Evolutionary conservation across 2,888 invertebrate species (phyloP), one percentile per base, ranked within the genome.

Genomic region (Petrolisthes manimaculis): DNA sequence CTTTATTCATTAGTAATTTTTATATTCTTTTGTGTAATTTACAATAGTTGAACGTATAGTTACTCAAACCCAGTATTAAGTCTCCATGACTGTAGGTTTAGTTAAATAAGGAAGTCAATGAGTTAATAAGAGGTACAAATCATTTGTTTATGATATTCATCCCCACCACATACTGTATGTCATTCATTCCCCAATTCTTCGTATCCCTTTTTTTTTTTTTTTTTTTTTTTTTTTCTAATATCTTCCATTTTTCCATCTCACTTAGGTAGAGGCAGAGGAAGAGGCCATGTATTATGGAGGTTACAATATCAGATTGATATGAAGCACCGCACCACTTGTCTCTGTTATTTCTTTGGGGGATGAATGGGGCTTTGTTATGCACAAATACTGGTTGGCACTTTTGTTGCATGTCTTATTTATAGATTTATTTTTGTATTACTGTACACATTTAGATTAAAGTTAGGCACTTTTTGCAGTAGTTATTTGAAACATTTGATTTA

Each of bases 231-330:
- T 71, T 71, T 71, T 8, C 8, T 71, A 18, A n/a, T n/a, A 71
- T 71, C 21, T 71, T n/a, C 71, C 14, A n/a, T 79, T 53, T 53
- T 80, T 21, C 67, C 54, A 74, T 75, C 82, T 75, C 77, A 74
- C 69, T 37, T 86, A 90, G 90, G 88, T 83, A 54, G 90, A 90
- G 82, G 90, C 88, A 74, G 88, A 88, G 83, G 88, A 90, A 75
- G 84, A 88, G 78, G 90, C 90, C 74, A 71, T 86, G 80, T 90
- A 90, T 86, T 90, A 90, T 86, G 90, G 86, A 75, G 90, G 90
- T 69, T 88, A 86, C 86, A 86, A 86, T 86, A 86, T 86, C 75
- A 75, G 81, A 86, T 56, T 86, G 86, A 69, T 86, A 56, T 86
- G 81, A 86, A 54, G 56, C 75, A 71, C 71, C 71, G 71, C 67